phyloP scores from a whole-genome alignment of 1,140 invertebrate genomes.

The Arion vulgaris region DNA sequence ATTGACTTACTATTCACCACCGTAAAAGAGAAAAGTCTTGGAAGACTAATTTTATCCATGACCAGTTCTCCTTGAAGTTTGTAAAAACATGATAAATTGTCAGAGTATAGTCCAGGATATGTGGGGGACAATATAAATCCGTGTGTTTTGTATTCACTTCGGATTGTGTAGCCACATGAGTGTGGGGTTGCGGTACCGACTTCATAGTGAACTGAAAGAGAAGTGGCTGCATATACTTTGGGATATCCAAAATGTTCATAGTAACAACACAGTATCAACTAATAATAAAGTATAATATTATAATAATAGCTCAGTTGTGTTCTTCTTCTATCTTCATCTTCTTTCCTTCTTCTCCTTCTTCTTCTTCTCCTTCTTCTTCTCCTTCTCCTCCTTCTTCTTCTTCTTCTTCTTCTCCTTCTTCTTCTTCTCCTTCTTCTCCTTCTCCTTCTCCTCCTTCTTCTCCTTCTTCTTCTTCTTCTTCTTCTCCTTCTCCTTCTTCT shows the following conservation, averaged over 20 bases:
- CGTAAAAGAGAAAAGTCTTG: slow-evolving; percentile 98
- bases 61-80: slow-evolving; percentile 89
- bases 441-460: slow-evolving; percentile 32
- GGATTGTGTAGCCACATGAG: slow-evolving; percentile 74
- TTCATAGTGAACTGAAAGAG: slow-evolving; percentile 80
- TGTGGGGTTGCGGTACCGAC: slow-evolving; percentile 83
- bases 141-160: slow-evolving; percentile 73
- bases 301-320: too few species aligned
- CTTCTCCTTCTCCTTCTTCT: slow-evolving; percentile 41
- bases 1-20: slow-evolving; percentile 94
- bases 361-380: too few species aligned
- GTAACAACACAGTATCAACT: not conserved
- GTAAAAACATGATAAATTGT: slow-evolving; percentile 93
- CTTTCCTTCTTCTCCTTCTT: too few species aligned
- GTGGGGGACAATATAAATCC: slow-evolving; percentile 95
- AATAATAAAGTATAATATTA: too few species aligned
- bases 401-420: too few species aligned
- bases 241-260: slow-evolving; percentile 36
- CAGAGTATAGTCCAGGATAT: slow-evolving; percentile 98
- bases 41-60: slow-evolving; percentile 94
- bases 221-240: slow-evolving; percentile 44
- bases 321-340: too few species aligned
- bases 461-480: slow-evolving; percentile 40
- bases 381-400: too few species aligned
- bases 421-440: slow-evolving; percentile 34